Evolutionary conservation across 2,888 invertebrate genomes (phyloP).

Genomic region (Polyommatus iphigenia): DNA sequence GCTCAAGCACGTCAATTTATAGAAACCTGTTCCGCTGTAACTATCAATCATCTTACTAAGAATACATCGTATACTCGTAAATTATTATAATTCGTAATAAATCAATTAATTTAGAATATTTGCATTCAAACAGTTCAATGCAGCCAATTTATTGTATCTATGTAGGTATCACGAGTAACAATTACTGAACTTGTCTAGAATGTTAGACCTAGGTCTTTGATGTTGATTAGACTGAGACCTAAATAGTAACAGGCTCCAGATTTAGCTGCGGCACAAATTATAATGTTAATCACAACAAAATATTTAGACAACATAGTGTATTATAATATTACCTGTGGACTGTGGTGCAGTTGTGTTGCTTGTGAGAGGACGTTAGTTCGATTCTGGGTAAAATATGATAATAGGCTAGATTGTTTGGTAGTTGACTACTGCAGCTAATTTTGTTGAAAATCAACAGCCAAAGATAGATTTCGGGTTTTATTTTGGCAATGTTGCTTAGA

Average conservation of each 20-base stretch:
- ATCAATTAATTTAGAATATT: slow-evolving; percentile 30
- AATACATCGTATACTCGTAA: slow-evolving; percentile 15
- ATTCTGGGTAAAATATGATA: neutral
- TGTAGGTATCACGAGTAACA: slow-evolving; percentile 57
- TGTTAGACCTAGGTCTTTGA: slow-evolving; percentile 42
- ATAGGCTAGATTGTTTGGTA: too few species aligned
- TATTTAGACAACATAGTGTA: neutral
- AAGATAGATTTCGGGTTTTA: too few species aligned
- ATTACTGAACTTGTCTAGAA: slow-evolving; percentile 51
- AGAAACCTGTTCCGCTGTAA: neutral
- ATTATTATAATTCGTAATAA: slow-evolving; percentile 27
- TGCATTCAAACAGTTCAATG: slow-evolving; percentile 34
- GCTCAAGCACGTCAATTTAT: neutral
- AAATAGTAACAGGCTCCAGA: slow-evolving; percentile 39
- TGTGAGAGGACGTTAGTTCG: neutral
- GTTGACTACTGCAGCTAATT: too few species aligned
- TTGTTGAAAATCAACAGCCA: too few species aligned
- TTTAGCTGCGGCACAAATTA: slow-evolving; percentile 33
- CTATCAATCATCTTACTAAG: neutral
- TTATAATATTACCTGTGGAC: neutral
- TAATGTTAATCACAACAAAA: slow-evolving; percentile 30
- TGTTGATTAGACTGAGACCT: slow-evolving; percentile 43
- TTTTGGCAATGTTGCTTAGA: too few species aligned
- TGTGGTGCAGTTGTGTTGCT: neutral
- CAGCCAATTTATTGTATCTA: slow-evolving; percentile 50